Percentiles rank a stretch among this genome's conserved stretches.
Conservation (phyloP, 2,888 invertebrate genomes). For the Cataglyphis livida region DNA sequence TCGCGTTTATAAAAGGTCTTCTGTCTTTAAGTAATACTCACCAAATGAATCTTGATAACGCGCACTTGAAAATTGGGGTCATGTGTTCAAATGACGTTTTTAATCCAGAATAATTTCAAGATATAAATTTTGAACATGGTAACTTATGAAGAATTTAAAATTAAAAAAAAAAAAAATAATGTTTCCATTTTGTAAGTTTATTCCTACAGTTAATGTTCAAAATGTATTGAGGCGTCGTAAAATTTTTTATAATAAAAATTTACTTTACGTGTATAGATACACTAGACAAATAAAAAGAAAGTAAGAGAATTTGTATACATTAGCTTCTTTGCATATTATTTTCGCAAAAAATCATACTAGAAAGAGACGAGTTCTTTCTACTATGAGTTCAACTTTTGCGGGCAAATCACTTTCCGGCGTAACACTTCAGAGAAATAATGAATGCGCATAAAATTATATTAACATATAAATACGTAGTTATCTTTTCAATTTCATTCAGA, state of each 20-base stretch:
- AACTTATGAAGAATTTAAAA: neutral
- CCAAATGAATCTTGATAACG: conserved; percentile 25
- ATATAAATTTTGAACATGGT: neutral
- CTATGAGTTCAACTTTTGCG: neutral
- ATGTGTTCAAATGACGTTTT: neutral
- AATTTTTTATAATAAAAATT: neutral
- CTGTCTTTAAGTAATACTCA: conserved; percentile 17
- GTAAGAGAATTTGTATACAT: neutral
- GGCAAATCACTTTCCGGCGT: neutral
- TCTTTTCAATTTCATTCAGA: neutral
- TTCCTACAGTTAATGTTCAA: neutral
- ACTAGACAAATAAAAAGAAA: neutral
- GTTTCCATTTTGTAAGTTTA: neutral
- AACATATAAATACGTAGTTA: neutral
- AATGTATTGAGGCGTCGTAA: neutral
- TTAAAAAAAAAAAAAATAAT: neutral
- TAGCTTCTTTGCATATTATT: conserved; percentile 22
- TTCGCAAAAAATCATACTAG: neutral
- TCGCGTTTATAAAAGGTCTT: conserved; percentile 15
- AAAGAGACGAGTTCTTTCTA: neutral
- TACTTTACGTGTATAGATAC: neutral
- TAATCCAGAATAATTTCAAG: neutral
- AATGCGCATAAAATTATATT: neutral
- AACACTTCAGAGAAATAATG: neutral
- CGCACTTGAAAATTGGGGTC: neutral